Base-by-base conservation (phyloP, 2,888 invertebrate genomes). In the Cephus spinipes region DNA sequence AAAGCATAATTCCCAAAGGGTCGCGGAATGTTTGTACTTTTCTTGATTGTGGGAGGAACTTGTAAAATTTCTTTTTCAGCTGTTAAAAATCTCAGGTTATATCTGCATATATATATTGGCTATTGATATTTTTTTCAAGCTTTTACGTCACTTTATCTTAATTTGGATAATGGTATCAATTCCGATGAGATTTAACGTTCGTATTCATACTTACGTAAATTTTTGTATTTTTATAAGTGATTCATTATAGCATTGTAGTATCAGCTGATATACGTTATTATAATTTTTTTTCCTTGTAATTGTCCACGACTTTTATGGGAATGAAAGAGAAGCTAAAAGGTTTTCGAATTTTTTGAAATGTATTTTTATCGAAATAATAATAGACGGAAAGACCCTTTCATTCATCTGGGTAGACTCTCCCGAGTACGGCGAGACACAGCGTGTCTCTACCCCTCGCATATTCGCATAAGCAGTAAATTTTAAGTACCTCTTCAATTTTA, bases 401-500 rank as follows among this genome's bases (percentile, higher is more conserved):
- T 71, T 71, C 71, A 31, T 71, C 31, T 15, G 31, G 12, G 15
- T 15, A 9, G 31, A 1, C 12, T 71, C 12, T 31, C 31, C 3
- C 71, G 71, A 71, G 32, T 32, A 71, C 31, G 31, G 23, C 31
- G 71, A 71, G 71, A 71, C 32, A 33, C 12, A 71, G 71, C 6
- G 3, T 71, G 71, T 71, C 71, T 71, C 71, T 71, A 6, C 23
- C 23, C 55, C 55, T 23, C 55, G 55, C 55, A 31, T 71, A 71
- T 71, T 33, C 71, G 71, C 31, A 32, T 15, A 71, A 71, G 71
- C 71, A 71, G 71, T 71, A 71, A 71, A 71, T 71, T 71, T 71
- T 71, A 30, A 71, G 31, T 31, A 31, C 71, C 71, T 31, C 71
- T 15, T 71, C 71, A 71, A 31, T 30, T 71, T 31, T 71, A 71